phyloP scores from a whole-genome alignment of 1,140 invertebrate species.

The Andricus grossulariae region DNA sequence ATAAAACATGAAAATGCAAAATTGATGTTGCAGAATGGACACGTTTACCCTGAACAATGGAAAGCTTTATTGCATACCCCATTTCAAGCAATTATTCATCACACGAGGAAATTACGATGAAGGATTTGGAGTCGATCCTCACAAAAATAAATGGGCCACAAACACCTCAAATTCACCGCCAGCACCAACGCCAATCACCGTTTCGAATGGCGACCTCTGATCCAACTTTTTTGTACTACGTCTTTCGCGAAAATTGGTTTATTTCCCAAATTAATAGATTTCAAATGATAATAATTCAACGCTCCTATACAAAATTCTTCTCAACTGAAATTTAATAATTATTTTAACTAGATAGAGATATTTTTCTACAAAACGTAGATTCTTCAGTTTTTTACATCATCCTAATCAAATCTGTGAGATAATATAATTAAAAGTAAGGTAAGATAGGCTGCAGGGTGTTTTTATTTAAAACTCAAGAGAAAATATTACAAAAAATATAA shows the following conservation, averaged over 20 bases:
- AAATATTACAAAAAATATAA: slow-evolving; percentile 17
- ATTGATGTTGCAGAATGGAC: slow-evolving; percentile 80
- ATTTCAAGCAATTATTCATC: slow-evolving; percentile 89
- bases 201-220: slow-evolving; percentile 70
- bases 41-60: slow-evolving; percentile 86
- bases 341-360: background rate
- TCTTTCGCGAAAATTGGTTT: background rate
- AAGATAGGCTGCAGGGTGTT: background rate
- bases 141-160: slow-evolving; percentile 79
- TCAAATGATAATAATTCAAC: slow-evolving; percentile 2
- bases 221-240: background rate
- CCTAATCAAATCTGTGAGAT: background rate
- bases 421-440: background rate
- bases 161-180: slow-evolving; percentile 53
- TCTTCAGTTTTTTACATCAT: background rate
- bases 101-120: slow-evolving; percentile 91
- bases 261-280: slow-evolving; percentile 16
- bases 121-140: slow-evolving; percentile 82
- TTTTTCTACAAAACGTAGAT: slow-evolving; percentile 2
- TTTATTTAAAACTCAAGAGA: background rate
- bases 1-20: slow-evolving; percentile 9
- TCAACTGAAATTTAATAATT: background rate
- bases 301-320: slow-evolving; percentile 4
- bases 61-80: slow-evolving; percentile 85
- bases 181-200: slow-evolving; percentile 61